Base-by-base conservation (phyloP, 2,113 vertebrate genomes). In the Thryonomys swinderianus region DNA sequence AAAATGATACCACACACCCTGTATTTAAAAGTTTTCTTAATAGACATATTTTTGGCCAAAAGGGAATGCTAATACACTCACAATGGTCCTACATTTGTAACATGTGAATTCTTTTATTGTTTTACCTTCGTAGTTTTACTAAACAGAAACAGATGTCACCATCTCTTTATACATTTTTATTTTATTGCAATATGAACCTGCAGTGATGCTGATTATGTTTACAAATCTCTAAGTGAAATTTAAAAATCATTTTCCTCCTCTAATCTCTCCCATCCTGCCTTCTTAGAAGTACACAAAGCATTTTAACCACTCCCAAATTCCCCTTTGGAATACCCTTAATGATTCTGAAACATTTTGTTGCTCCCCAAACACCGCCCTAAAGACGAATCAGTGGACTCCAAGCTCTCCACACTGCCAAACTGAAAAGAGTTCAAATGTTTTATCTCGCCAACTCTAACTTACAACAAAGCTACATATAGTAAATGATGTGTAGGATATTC, bases 351-450 rank as follows among this genome's bases (percentile, higher is more conserved):
- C 85, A 96, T 61, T 78, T 94, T 96, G 76, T 80, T 93, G 96
- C 96, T 97, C 96, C 88, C 97, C 78, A 96, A 98, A 97, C 83
- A 91, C 96, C 85, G 96, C 96, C 96, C 92, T 96, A 98, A 96
- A 96, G 88, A 97, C 88, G 73, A 98, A 95, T 97, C 30, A 32
- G 4, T 98, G 93, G 85, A 97, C 96, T 98, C 95, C 64, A 82
- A 55, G 87, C 87, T 95, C 79, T 78, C 76, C 53, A 30, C 25
- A 71, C 93, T 97, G 93, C 96, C 95, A 98, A 98, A 89, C 85
- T 97, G 96, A 97, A 95, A 32, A 91, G 61, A 79, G 45, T 97
- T 95, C 93, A 95, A 90, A 90, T 97, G 95, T 97, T 95, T 95
- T 95, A 74, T 94, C 97, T 90, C 97, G 97, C 82, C 87, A 82